Base-by-base conservation (phyloP, 2,113 vertebrate species). In the Tachycineta bicolor region DNA sequence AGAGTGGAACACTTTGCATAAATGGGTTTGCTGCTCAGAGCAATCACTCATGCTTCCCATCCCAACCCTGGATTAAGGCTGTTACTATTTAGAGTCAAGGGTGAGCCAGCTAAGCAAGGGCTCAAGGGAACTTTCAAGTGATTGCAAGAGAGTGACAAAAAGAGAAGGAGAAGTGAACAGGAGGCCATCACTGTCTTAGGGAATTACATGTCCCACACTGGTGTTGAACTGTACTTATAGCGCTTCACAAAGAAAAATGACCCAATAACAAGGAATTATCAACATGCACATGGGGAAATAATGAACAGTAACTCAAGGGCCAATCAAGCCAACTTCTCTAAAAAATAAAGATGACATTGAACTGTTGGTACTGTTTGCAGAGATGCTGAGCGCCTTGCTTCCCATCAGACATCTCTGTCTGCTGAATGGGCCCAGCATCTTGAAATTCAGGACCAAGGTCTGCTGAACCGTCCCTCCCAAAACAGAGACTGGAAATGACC, bases 81-180 rank as follows among this genome's bases (percentile, higher is more conserved):
- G 92, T 93, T 95, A 88, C 94, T 97, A 95, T 97, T 96, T 88
- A 77, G 58, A 96, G 86, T 49, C 46, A 50, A 83, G 88, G 81
- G 68, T 67, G 78, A 96, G 89, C 74, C 60, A 89, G 53, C 75
- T 86, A 89, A 94, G 75, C 37, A 68, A 88, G 47, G 74, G 62
- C 81, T 95, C 65, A 33, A 69, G 43, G 64, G 75, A 85, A 90
- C 43, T 91, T 96, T 78, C 25, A 93, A 85, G 74, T 53, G 65
- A 89, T 41, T 62, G 58, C 33, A 69, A 67, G 39, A 89, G 53
- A 84, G 20, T 1, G 2, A 52, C 26, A 58, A 52, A 82, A 47
- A 74, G 39, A 50, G 21, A 71, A 87, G 50, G 28, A 46, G 22
- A 81, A 22, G 63, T 2, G 1, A 88, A 64, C 11, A 49, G 31